Conservation (phyloP, 2,888 invertebrate genomes). For the Phalangium opilio region DNA sequence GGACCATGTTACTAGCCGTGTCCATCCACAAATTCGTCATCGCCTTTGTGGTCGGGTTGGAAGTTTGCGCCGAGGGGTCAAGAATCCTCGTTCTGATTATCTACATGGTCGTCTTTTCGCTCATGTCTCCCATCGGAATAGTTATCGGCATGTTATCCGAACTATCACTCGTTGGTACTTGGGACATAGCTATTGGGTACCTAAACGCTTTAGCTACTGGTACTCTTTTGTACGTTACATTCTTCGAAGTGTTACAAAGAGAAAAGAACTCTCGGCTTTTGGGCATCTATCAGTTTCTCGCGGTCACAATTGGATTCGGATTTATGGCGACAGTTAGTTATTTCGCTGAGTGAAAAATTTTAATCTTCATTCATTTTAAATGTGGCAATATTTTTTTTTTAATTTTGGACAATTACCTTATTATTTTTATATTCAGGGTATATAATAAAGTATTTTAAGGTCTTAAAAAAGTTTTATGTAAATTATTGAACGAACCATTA, state of each 20-base stretch:
- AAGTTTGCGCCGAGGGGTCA: not conserved
- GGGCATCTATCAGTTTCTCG: constrained; percentile 3
- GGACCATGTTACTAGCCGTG: constrained; percentile 68
- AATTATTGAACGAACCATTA: too few relatives aligned
- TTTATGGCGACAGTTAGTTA: constrained; percentile 1
- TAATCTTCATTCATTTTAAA: too few relatives aligned
- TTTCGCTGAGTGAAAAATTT: too few relatives aligned
- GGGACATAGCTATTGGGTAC: not conserved
- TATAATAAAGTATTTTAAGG: too few relatives aligned
- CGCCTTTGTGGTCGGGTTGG: constrained; percentile 40
- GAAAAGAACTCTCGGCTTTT: constrained; percentile 8
- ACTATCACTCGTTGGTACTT: not conserved
- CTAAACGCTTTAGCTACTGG: constrained; percentile 19
- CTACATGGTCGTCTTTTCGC: not conserved
- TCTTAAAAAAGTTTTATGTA: too few relatives aligned
- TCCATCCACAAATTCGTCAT: constrained; percentile 71
- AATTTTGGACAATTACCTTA: too few relatives aligned
- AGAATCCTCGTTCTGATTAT: not conserved
- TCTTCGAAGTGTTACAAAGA: constrained; percentile 19
- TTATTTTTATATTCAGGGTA: too few relatives aligned
- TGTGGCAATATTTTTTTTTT: too few relatives aligned
- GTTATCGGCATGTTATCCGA: not conserved
- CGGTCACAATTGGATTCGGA: constrained; percentile 6
- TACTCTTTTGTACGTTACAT: constrained; percentile 18
- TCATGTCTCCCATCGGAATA: not conserved